Evolutionary conservation across 2,888 invertebrate genomes (phyloP).

Genomic region (Sinhomidia bicolor): DNA sequence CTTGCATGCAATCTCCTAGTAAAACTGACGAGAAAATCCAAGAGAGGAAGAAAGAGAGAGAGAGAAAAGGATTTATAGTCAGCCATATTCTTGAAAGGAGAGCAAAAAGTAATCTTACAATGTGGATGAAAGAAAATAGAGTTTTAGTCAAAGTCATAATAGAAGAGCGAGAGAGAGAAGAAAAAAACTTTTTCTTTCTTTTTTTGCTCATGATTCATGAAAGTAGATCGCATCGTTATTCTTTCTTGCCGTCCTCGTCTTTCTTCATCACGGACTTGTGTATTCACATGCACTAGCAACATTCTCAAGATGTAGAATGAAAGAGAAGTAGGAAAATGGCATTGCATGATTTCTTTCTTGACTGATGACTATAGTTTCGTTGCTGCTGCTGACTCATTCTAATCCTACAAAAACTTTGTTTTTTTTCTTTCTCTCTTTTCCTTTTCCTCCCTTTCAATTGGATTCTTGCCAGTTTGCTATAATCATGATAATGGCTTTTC

Average conservation of each 20-base stretch:
- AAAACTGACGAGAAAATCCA: conserved; percentile 53
- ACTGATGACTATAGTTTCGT: conserved; percentile 10
- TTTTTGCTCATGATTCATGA: conserved; percentile 67
- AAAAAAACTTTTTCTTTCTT: conserved; percentile 7
- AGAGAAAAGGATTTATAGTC: conserved; percentile 56
- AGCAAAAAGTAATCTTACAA: conserved; percentile 60
- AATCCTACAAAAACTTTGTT: conserved; percentile 33
- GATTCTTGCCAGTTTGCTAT: conserved; percentile 40
- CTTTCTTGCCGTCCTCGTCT: conserved; percentile 9
- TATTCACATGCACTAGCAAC: conserved; percentile 15
- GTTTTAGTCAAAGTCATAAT: conserved; percentile 44
- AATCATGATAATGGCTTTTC: conserved; percentile 70
- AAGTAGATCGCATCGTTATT: conserved; percentile 64
- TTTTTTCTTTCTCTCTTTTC: conserved; percentile 26
- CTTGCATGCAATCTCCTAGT: conserved; percentile 70
- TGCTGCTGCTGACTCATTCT: conserved; percentile 69
- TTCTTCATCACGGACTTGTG: conserved; percentile 28
- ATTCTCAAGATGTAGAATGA: conserved; percentile 41
- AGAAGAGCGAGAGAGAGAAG: not conserved
- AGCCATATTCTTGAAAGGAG: conserved; percentile 43
- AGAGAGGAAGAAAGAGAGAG: conserved; percentile 14
- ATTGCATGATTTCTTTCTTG: conserved; percentile 62
- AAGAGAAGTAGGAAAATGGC: conserved; percentile 48
- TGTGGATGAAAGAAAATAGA: conserved; percentile 45
- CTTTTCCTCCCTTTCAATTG: conserved; percentile 47